Base-by-base conservation (phyloP, 2,113 vertebrate species). In the human (Homo sapiens) region DNA sequence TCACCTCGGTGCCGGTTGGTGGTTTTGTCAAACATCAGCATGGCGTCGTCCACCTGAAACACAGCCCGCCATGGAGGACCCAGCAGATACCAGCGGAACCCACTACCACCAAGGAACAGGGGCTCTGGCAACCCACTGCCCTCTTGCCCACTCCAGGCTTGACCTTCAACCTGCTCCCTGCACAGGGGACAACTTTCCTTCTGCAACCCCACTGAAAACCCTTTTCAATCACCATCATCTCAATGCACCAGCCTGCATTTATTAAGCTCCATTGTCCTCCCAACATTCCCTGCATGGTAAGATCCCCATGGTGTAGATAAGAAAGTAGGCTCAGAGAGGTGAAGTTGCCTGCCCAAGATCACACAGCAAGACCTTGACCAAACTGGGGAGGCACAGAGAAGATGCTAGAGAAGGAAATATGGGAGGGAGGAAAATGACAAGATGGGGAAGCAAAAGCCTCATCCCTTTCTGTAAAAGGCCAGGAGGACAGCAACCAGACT, bases 21-120 rank as follows among this genome's bases (percentile, higher is more conserved):
- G 88, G 99, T 99, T 99, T 99, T 99, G 99, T 99, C 99, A 6
- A 99, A 99, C 99, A 99, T 99, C 98, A 99, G 99, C 99, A 99
- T 99, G 91, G 99, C 99, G n/a, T 99, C 99, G 0, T 99, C 99
- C 95, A 99, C 99, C 99, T 99, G 98, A 97, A 98, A 98, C 94
- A 98, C 97, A 97, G 79, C 89, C 96, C 66, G 76, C 95, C 75
- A 45, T 97, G 80, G 98, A 97, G 98, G 98, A 64, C 68, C 92
- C 90, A 52, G 95, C 10, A 0, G 84, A 78, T 48, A 87, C 66
- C 89, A 32, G 92, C 83, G 6, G 2, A 30, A 35, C 6, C 79
- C 5, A 1, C 23, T 48, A 18, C 40, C 30, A 72, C 18, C 27
- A 79, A 52, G 78, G 6, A 76, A 48, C 70, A 4, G 79, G 70